Base-by-base conservation (phyloP, 1,140 invertebrate genomes). In the Scaptomyza graminum region DNA sequence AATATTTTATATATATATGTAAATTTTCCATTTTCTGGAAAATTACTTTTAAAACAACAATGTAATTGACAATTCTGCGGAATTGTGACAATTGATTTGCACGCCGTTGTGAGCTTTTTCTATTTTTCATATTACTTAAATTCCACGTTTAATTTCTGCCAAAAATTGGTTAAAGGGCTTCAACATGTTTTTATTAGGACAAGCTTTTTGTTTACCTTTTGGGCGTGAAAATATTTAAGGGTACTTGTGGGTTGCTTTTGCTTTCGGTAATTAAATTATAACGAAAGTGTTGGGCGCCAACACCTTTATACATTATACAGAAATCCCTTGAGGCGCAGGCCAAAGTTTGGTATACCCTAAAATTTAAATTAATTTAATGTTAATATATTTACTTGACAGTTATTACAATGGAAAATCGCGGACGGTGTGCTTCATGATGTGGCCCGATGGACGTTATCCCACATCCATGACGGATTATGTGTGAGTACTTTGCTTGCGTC, bases 391-490 rank as follows among this genome's bases (percentile, higher is more conserved):
- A 66, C 51, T 57, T 80, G 68, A 18, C 81, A 93, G 92, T 16
- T 94, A 94, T 72, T 91, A 92, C 3, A 93, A 93, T 64, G 93
- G 92, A 49, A 94, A 88, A 91, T 94, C 91, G 1, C 81, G 93
- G 43, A 94, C 93, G 1, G 91, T 94, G 8, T 96, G 95, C 71
- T 94, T 93, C 50, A 92, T 95, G 72, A 79, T 93, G 41, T 96
- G 95, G 95, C 94, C 95, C 0, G 95, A 95, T 79, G 94, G 94
- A 37, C 82, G 89, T n/a, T 94, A 93, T 66, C 92, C 93, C 18
- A 90, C 91, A 56, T 94, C 93, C 0, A 92, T 91, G 73, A 91
- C 92, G 11, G 94, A 95, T 80, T 94, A 94, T 77, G 92, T 93
- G 94, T 95, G 87, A 93, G 93, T 93, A 74, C 2, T 31, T 52